phyloP scores from a whole-genome alignment of 1,140 invertebrate species.

The Drosophila busckii region DNA sequence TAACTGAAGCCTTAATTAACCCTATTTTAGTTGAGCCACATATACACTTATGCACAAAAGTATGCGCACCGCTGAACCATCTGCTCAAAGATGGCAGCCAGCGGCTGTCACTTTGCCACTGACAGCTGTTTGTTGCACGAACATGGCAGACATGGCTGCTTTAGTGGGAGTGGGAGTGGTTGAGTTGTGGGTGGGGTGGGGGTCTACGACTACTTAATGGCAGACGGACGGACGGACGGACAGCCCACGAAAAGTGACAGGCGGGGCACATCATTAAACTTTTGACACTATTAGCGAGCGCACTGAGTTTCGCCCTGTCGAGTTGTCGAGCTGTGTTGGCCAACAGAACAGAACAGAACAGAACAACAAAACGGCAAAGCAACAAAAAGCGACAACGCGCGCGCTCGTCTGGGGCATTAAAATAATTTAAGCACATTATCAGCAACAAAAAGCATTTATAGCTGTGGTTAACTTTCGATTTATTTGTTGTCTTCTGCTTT shows the following conservation, averaged over 20 bases:
- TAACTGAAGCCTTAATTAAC: slow-evolving; percentile 18
- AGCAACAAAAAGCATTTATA: slow-evolving; percentile 32
- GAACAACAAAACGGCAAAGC: slow-evolving; percentile 4
- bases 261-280: slow-evolving; percentile 68
- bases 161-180: neutral
- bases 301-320: neutral
- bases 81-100: slow-evolving; percentile 49
- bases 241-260: slow-evolving; percentile 66
- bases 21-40: slow-evolving; percentile 17
- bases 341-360: no score
- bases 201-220: slow-evolving; percentile 49
- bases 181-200: neutral
- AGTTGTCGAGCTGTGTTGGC: slow-evolving; percentile 33
- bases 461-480: slow-evolving; percentile 1
- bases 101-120: slow-evolving; percentile 52
- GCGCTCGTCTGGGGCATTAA: slow-evolving; percentile 39
- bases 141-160: slow-evolving; percentile 30
- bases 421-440: slow-evolving; percentile 60
- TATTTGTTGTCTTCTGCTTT: slow-evolving; percentile 21
- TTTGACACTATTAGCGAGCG: slow-evolving; percentile 68
- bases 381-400: slow-evolving; percentile 18
- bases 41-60: neutral
- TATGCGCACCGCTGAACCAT: slow-evolving; percentile 12
- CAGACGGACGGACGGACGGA: no score
- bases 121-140: slow-evolving; percentile 56